Conservation (phyloP, 2,888 invertebrate species). For the Trisateles emortualis region DNA sequence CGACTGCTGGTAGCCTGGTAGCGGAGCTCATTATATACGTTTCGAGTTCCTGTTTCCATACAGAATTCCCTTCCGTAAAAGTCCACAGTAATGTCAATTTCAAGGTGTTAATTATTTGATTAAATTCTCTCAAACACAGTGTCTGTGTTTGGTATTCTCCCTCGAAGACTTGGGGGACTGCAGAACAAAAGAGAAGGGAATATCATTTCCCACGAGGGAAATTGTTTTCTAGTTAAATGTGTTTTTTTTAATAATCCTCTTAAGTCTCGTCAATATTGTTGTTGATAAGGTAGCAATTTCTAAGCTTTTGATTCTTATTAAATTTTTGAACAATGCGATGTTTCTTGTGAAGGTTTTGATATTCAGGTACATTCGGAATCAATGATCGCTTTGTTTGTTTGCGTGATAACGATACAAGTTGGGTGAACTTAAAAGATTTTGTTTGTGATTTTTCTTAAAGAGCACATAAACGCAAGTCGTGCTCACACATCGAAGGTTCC, state of each 20-base stretch:
- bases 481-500: no score
- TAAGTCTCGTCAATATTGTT: constrained; percentile 14
- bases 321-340: no score
- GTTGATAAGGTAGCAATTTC: background rate
- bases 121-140: constrained; percentile 5
- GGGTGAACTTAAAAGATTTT: no score
- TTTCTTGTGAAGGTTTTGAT: no score
- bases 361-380: no score
- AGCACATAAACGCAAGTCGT: no score
- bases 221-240: constrained; percentile 11
- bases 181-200: constrained; percentile 15
- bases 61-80: background rate
- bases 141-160: constrained; percentile 1
- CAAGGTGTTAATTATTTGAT: constrained; percentile 7
- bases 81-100: constrained; percentile 4
- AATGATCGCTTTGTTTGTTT: no score
- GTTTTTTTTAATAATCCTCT: constrained; percentile 4
- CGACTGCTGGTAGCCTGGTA: constrained; percentile 25
- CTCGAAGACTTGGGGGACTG: constrained; percentile 7
- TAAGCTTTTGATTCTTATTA: constrained; percentile 20
- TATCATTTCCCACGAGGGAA: background rate
- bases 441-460: no score
- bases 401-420: no score
- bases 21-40: constrained; percentile 9
- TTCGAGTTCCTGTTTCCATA: no score